These are phyloP conservation scores for Slavum lentiscoides DNA, from an alignment of 2,888 invertebrate genomes.

Conservation along the genomic window DNA sequence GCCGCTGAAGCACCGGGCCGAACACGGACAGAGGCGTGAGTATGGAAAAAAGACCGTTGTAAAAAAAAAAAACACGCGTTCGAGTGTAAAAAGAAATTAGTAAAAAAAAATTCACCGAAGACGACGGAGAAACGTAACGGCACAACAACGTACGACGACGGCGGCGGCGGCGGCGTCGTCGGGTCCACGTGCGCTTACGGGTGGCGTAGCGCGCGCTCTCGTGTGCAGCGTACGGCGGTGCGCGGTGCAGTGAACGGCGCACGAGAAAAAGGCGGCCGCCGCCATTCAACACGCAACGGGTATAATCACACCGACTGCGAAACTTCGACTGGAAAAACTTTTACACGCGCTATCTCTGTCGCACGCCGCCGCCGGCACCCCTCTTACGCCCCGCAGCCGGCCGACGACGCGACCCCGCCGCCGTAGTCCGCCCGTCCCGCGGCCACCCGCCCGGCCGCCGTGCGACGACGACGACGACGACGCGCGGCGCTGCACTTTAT, in stretches of 20 bases:
- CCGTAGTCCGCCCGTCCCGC: background rate
- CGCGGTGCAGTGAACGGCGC: slow-evolving; percentile 3
- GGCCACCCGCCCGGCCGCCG: background rate
- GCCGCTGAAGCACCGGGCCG: background rate
- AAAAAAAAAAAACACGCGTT: background rate
- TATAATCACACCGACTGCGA: slow-evolving; percentile 53
- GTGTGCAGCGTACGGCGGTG: background rate
- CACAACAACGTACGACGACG: background rate
- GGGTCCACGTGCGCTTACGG: slow-evolving; percentile 44
- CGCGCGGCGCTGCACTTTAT: slow-evolving; percentile 49
- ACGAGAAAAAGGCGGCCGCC: slow-evolving; percentile 31
- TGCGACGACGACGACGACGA: background rate
- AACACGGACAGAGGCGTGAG: background rate
- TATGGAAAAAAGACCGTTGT: background rate
- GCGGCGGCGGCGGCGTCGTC: background rate
- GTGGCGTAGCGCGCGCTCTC: background rate
- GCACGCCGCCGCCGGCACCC: slow-evolving; percentile 41
- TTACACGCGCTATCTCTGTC: slow-evolving; percentile 52
- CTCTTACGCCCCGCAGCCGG: background rate
- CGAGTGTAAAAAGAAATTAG: too few relatives aligned
- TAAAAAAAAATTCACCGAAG: background rate
- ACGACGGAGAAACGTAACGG: background rate
- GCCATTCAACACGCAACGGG: slow-evolving; percentile 49
- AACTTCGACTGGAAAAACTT: slow-evolving; percentile 53
- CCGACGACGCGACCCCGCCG: background rate